Percentiles rank a stretch among this genome's conserved stretches.
Conservation (phyloP, 2,797 vertebrate species). For the Anomalospiza imberbis region DNA sequence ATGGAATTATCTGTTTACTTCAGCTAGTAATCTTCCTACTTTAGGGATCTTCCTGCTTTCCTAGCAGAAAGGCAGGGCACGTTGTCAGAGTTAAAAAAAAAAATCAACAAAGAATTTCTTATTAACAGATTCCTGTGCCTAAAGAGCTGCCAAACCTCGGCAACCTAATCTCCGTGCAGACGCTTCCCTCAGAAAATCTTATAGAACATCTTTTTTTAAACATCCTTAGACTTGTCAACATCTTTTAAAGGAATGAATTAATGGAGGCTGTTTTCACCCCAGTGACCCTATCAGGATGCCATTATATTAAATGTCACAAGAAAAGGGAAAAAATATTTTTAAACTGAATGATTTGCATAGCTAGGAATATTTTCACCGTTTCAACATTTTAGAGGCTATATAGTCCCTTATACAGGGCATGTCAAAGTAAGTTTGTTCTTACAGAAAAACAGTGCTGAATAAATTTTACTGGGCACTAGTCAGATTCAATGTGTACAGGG, state of each 20-base stretch:
- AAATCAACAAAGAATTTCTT: neutral
- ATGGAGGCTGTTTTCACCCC: neutral
- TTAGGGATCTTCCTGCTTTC: neutral
- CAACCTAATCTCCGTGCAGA: neutral
- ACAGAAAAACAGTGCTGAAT: neutral
- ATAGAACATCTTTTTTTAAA: neutral
- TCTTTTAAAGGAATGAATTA: neutral
- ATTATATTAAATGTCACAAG: neutral
- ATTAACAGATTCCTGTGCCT: neutral
- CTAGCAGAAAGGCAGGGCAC: neutral
- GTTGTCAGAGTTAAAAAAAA: neutral
- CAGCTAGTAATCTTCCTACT: neutral
- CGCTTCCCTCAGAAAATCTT: neutral
- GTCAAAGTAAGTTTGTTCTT: neutral
- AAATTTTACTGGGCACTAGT: neutral
- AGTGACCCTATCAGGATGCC: neutral
- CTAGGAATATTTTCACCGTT: neutral
- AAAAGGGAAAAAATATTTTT: neutral
- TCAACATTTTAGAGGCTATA: neutral
- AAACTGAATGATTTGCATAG: neutral
- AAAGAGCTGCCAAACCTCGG: neutral
- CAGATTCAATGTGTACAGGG: neutral
- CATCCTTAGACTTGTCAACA: neutral
- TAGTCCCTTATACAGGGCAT: neutral
- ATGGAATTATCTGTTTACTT: neutral